Evolutionary conservation across 2,113 vertebrate genomes (phyloP).

Genomic region (Perca flavescens): DNA sequence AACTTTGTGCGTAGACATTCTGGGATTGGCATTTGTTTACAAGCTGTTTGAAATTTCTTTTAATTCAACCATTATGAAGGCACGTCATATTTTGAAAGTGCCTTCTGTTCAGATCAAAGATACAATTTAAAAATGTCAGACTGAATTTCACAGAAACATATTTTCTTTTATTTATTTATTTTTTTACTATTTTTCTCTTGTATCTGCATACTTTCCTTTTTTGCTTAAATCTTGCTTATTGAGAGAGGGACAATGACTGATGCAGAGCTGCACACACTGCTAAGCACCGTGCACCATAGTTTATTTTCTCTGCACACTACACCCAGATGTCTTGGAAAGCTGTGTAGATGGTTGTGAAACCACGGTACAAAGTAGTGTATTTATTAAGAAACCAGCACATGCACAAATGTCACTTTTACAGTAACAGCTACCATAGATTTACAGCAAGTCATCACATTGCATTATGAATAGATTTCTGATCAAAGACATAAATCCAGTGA

Average conservation of each 20-base stretch:
- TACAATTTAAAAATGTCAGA: background rate
- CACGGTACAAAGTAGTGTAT: background rate
- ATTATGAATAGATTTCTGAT: background rate
- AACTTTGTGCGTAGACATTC: background rate
- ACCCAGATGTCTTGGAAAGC: slow-evolving; percentile 19
- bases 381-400: slow-evolving; percentile 8
- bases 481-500: background rate
- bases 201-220: background rate
- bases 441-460: background rate
- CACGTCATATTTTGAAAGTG: slow-evolving; percentile 7
- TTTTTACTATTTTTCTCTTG: background rate
- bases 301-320: slow-evolving; percentile 29
- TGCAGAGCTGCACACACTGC: slow-evolving; percentile 3
- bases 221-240: background rate
- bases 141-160: slow-evolving; percentile 14
- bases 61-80: slow-evolving; percentile 15
- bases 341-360: background rate
- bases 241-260: slow-evolving; percentile 12
- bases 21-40: background rate
- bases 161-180: background rate
- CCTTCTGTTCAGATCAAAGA: slow-evolving; percentile 6
- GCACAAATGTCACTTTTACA: background rate
- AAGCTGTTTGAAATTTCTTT: background rate
- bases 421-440: background rate
- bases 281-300: background rate